Conservation (phyloP, 2,113 vertebrate genomes). For the Empidonax alnorum region DNA sequence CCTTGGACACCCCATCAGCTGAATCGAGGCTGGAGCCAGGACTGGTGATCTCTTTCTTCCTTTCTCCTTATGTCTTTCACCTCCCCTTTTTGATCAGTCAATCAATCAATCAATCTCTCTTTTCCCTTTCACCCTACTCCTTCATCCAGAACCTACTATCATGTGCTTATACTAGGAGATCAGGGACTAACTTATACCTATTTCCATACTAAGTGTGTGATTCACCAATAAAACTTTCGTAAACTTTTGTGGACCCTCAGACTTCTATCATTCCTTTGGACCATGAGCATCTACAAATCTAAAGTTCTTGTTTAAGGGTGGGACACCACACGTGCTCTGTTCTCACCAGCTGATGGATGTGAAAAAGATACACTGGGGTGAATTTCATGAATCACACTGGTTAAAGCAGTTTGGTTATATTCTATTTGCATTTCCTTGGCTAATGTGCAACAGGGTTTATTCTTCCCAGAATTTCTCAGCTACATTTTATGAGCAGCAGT, state of each 20-base stretch:
- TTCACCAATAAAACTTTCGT: neutral
- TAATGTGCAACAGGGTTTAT: neutral
- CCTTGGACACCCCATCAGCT: neutral
- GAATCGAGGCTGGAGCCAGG: neutral
- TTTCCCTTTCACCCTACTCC: neutral
- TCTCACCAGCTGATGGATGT: neutral
- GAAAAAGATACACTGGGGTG: neutral
- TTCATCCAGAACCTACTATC: neutral
- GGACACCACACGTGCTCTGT: neutral
- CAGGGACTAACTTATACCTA: neutral
- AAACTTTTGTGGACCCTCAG: neutral
- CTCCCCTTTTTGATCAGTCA: neutral
- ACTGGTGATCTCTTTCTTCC: neutral
- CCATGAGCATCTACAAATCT: accelerated
- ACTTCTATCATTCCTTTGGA: neutral
- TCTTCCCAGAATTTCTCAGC: neutral
- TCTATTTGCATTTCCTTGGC: neutral
- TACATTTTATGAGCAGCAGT: neutral
- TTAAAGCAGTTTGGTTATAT: neutral
- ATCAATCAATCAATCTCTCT: no score
- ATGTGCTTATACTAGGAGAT: neutral
- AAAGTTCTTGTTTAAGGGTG: neutral
- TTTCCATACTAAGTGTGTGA: neutral
- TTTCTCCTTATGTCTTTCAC: neutral
- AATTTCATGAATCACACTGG: neutral